A percentile compares a stretch with the other conserved stretches of the same genome.
Conservation (phyloP, 2,797 vertebrate species). For the Enteromius treurensis region DNA sequence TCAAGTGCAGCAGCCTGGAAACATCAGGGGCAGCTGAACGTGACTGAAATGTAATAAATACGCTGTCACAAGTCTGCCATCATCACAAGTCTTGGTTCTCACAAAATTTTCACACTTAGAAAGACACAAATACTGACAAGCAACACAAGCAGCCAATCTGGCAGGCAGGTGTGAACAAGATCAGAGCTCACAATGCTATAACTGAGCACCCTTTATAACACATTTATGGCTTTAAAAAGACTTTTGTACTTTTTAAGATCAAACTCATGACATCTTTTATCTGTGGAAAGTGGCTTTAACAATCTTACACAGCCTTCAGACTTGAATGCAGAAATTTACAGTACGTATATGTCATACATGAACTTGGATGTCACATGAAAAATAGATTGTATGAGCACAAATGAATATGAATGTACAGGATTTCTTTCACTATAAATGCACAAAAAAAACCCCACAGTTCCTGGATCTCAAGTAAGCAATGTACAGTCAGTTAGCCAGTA, state of each 20-base stretch:
- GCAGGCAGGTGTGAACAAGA: constrained; percentile 17
- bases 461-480: not conserved
- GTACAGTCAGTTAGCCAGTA: not conserved
- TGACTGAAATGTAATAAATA: constrained; percentile 32
- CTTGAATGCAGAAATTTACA: not conserved
- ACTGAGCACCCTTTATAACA: not conserved
- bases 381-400: not conserved
- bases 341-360: not conserved
- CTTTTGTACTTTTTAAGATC: constrained; percentile 20
- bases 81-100: constrained; percentile 39
- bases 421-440: not conserved
- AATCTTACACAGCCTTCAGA: not conserved
- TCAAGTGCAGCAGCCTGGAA: constrained; percentile 43
- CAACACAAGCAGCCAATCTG: constrained; percentile 6
- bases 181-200: not conserved
- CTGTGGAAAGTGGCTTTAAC: constrained; percentile 1
- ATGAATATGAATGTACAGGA: not conserved
- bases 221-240: constrained; percentile 20
- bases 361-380: not conserved
- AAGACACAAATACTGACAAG: constrained; percentile 6
- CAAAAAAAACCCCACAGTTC: not conserved
- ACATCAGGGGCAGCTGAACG: constrained; percentile 37
- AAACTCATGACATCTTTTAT: not conserved
- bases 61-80: constrained; percentile 20
- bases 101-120: constrained; percentile 1